Evolutionary conservation across 2,888 invertebrate species (phyloP).

Genomic region (Tethea ocularis): DNA sequence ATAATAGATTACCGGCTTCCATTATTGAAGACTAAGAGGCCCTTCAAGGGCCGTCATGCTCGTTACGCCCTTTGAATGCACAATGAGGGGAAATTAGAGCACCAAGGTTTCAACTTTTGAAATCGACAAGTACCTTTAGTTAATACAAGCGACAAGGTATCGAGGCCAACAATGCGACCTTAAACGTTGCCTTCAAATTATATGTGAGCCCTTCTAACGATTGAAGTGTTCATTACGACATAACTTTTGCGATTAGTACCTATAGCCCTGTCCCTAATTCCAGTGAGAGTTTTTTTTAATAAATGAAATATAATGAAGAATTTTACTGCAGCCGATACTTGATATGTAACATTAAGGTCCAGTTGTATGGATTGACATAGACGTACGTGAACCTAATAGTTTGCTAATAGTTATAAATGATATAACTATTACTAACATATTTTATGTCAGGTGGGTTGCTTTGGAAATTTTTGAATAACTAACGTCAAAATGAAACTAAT

Average conservation of each 20-base stretch:
- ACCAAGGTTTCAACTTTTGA: conserved; percentile 80
- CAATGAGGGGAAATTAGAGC: conserved; percentile 82
- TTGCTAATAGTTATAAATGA: too few relatives aligned
- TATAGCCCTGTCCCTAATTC: conserved; percentile 65
- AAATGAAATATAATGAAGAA: too few relatives aligned
- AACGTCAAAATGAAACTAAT: too few relatives aligned
- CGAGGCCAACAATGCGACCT: conserved; percentile 70
- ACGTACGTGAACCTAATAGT: too few relatives aligned
- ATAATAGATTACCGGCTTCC: conserved; percentile 28
- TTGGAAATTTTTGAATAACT: too few relatives aligned
- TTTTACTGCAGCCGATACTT: too few relatives aligned
- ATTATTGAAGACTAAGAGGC: conserved; percentile 55
- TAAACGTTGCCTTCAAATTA: conserved; percentile 74
- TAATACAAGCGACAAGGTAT: conserved; percentile 62
- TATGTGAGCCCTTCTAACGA: conserved; percentile 78
- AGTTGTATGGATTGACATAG: too few relatives aligned
- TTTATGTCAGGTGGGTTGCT: too few relatives aligned
- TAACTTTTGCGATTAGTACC: conserved; percentile 69
- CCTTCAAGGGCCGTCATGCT: conserved; percentile 73
- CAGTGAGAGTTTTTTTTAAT: conserved; percentile 28
- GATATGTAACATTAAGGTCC: too few relatives aligned
- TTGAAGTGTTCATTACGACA: conserved; percentile 69
- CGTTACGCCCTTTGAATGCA: conserved; percentile 78
- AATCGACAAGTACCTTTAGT: conserved; percentile 69
- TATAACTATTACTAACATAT: conserved; percentile 8